phyloP scores from a whole-genome alignment of 2,113 vertebrate genomes.

The Percopsis transmontana region DNA sequence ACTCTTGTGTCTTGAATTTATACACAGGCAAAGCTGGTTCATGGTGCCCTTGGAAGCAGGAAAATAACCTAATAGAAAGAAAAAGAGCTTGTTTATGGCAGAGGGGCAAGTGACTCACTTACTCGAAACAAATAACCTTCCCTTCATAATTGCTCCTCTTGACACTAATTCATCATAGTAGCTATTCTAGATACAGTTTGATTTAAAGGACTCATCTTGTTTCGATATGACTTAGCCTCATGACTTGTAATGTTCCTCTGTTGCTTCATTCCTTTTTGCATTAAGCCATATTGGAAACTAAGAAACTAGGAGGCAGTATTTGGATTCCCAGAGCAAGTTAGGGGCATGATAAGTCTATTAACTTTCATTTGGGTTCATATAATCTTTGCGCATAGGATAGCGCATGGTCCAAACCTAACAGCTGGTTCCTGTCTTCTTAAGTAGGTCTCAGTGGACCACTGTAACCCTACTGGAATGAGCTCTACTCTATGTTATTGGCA shows the following conservation, averaged over 20 bases:
- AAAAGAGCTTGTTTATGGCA: neutral
- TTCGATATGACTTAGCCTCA: slow-evolving; percentile 24
- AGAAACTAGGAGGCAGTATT: slow-evolving; percentile 43
- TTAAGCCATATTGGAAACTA: slow-evolving; percentile 30
- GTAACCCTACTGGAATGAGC: slow-evolving; percentile 52
- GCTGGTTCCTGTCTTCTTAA: slow-evolving; percentile 65
- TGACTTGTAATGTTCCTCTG: slow-evolving; percentile 26
- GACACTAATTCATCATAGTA: neutral
- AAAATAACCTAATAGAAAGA: slow-evolving; percentile 3
- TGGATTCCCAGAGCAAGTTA: slow-evolving; percentile 54
- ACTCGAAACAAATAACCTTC: slow-evolving; percentile 18
- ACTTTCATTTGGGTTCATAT: slow-evolving; percentile 63
- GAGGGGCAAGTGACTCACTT: slow-evolving; percentile 1
- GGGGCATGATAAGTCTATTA: slow-evolving; percentile 61
- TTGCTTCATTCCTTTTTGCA: slow-evolving; percentile 28
- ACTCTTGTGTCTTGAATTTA: slow-evolving; percentile 2
- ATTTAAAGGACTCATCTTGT: slow-evolving; percentile 28
- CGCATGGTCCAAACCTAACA: slow-evolving; percentile 64
- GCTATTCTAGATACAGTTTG: slow-evolving; percentile 29
- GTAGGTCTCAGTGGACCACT: slow-evolving; percentile 44
- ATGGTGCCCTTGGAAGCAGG: neutral
- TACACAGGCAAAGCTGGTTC: slow-evolving; percentile 10
- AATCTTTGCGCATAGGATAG: slow-evolving; percentile 61
- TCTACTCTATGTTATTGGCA: slow-evolving; percentile 37
- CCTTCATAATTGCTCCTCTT: slow-evolving; percentile 11